Evolutionary conservation across 2,888 invertebrate species (phyloP), one percentile per base, ranked within the genome.

Genomic region (Spodoptera exigua): DNA sequence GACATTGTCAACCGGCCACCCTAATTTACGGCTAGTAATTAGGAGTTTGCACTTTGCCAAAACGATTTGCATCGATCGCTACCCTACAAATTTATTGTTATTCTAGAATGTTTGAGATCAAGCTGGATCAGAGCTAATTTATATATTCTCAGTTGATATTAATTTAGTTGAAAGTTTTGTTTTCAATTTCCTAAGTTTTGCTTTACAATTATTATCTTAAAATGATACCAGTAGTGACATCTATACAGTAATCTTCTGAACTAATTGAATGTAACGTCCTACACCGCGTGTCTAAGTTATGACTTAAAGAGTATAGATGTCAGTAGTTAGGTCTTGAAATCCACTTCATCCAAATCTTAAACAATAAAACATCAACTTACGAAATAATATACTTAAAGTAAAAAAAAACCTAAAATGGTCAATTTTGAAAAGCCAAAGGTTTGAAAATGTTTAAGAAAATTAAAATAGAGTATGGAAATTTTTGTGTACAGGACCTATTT

Each of bases 1-100:
- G 92, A 92, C 92, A 89, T 90, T 93, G 93, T 93, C 93, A 93
- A 92, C 92, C 89, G 91, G 84, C 90, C 92, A 91, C 93, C 93
- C 93, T 93, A 92, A 93, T 93, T 92, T 93, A 93, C 92, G 90
- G 90, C 91, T 84, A 87, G 92, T 93, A 93, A 93, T 93, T 93
- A 93, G 90, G 91, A 93, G 92, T 93, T 93, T 93, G 93, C 93
- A 93, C 93, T 93, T 90, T 93, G 92, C 93, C 91, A 92, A 91
- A 93, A 88, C 93, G 92, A 93, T 93, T 93, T 92, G 90, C 91
- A 92, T 92, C 92, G 92, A 91, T 92, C 91, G 88, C 76, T 78
- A 61, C 71, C 72, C 58, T 66, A 74, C 69, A 74, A 75, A 77
- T 77, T 68, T 77, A 69, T 70, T 70, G 62, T 61, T 63, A 59